phyloP scores from a whole-genome alignment of 1,140 invertebrate species.

The Ridgeia piscesae region DNA sequence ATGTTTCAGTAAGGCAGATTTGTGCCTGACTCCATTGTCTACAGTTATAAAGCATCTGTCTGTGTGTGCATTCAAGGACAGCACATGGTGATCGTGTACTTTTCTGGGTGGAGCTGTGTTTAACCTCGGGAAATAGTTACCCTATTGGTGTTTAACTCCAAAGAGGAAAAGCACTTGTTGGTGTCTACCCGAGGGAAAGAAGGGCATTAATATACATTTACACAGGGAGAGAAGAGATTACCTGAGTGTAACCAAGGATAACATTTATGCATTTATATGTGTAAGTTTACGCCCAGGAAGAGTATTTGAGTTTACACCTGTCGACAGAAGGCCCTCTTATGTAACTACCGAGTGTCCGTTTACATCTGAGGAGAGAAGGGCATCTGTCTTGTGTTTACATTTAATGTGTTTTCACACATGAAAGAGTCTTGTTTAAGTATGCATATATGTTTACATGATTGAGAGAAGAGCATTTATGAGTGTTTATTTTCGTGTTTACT shows the following conservation, averaged over 20 bases:
- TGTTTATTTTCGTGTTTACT: background rate
- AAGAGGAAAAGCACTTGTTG: background rate
- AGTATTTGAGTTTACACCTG: background rate
- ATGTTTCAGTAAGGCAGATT: no score
- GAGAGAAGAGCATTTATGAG: background rate
- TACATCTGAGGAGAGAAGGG: background rate
- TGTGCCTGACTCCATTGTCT: no score
- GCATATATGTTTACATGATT: background rate
- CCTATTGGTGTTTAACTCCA: no score
- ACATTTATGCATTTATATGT: background rate
- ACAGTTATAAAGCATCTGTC: background rate
- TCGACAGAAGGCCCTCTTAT: background rate
- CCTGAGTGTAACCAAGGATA: background rate
- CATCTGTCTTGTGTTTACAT: background rate
- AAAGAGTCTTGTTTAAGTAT: background rate
- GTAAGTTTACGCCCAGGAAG: background rate
- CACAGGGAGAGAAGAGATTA: background rate
- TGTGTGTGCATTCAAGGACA: background rate
- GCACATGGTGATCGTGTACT: no score
- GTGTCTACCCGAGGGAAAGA: background rate
- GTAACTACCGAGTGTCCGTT: background rate
- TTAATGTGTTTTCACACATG: background rate
- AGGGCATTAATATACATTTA: no score
- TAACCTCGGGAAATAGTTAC: no score
- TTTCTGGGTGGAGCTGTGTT: no score